phyloP scores from a whole-genome alignment of 2,797 vertebrate genomes.

The Falco concolor region DNA sequence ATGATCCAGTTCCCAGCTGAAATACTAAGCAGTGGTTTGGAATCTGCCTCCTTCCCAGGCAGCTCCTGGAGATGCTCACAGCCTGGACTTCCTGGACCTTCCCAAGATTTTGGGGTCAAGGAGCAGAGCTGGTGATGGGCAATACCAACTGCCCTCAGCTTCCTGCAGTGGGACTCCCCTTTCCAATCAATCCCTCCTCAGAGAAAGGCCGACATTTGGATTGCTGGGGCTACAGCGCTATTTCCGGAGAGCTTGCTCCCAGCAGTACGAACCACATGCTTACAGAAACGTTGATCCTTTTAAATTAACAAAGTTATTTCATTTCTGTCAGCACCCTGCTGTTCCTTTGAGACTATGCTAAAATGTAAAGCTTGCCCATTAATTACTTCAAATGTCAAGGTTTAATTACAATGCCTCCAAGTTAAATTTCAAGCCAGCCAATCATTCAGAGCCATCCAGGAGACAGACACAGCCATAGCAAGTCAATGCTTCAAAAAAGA shows the following conservation, averaged over 20 bases:
- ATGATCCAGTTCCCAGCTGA: background rate
- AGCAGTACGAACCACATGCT: background rate
- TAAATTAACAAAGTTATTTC: background rate
- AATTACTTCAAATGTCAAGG: constrained; percentile 25
- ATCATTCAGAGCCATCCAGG: background rate
- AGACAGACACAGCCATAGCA: background rate
- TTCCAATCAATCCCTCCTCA: background rate
- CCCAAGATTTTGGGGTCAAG: background rate
- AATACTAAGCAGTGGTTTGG: background rate
- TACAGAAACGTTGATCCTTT: background rate
- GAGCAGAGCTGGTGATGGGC: background rate
- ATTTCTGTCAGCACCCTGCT: background rate
- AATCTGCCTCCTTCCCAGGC: background rate
- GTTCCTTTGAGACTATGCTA: background rate
- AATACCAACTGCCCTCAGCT: background rate
- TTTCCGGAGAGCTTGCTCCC: background rate
- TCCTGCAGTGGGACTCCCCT: background rate
- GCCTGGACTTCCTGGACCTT: background rate
- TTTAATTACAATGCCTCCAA: constrained; percentile 17
- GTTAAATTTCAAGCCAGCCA: background rate
- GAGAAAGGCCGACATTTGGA: background rate
- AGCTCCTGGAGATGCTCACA: background rate
- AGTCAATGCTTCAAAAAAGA: background rate
- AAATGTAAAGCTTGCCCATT: background rate
- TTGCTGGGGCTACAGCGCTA: background rate